phyloP scores from a whole-genome alignment of 2,888 invertebrate genomes.

The Drosophila formosana region DNA sequence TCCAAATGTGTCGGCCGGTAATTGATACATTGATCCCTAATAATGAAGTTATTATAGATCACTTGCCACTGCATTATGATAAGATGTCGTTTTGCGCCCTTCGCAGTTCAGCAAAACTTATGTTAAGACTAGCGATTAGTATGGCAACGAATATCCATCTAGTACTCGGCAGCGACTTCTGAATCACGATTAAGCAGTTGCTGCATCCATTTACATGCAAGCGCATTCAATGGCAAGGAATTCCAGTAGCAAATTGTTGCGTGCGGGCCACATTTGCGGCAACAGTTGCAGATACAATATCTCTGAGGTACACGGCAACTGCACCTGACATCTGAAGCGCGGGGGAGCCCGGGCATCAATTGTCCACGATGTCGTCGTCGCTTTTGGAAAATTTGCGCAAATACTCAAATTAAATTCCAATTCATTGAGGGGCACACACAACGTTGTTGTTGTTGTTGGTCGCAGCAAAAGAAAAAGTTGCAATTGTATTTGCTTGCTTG shows the following conservation, averaged over 20 bases:
- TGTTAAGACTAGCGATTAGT: slow-evolving; percentile 1
- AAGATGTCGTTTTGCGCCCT: slow-evolving; percentile 13
- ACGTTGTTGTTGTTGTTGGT: not conserved
- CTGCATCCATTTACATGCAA: slow-evolving; percentile 60
- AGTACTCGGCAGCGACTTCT: slow-evolving; percentile 42
- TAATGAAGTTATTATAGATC: slow-evolving; percentile 67
- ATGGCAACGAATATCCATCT: slow-evolving; percentile 2
- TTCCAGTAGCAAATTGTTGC: slow-evolving; percentile 81
- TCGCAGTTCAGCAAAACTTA: not conserved
- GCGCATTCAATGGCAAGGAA: slow-evolving; percentile 61
- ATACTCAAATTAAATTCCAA: slow-evolving; percentile 85
- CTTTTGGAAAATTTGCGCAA: slow-evolving; percentile 73
- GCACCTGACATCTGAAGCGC: slow-evolving; percentile 70
- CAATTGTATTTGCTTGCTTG: slow-evolving; percentile 42
- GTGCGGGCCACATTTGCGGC: slow-evolving; percentile 76
- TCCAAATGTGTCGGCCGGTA: slow-evolving; percentile 2
- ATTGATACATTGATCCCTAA: slow-evolving; percentile 43
- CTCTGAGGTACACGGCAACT: slow-evolving; percentile 35
- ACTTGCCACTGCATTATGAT: slow-evolving; percentile 28
- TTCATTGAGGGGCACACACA: slow-evolving; percentile 82
- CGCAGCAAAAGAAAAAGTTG: slow-evolving; percentile 69
- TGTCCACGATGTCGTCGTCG: slow-evolving; percentile 74
- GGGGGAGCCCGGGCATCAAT: slow-evolving; percentile 77
- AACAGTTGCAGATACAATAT: slow-evolving; percentile 54
- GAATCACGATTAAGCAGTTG: slow-evolving; percentile 80